Conservation (phyloP, 2,888 invertebrate genomes). For the Acheta domesticus region DNA sequence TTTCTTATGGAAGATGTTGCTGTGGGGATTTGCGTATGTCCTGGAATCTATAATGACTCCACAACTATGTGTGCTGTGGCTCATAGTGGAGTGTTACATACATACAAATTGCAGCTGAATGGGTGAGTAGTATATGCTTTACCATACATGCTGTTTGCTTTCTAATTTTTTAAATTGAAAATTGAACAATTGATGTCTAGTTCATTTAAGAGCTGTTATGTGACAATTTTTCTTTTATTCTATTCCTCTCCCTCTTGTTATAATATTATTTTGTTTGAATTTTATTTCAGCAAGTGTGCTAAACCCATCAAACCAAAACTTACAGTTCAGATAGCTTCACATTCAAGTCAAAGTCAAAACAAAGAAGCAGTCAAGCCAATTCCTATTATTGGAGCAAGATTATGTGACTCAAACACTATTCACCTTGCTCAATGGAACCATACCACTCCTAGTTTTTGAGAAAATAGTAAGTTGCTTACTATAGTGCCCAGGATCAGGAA, state of each 20-base stretch:
- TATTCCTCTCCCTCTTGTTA: not conserved
- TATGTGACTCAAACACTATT: conserved; percentile 46
- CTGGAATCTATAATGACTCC: conserved; percentile 22
- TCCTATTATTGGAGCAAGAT: conserved; percentile 52
- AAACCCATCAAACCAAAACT: conserved; percentile 64
- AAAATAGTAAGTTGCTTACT: conserved; percentile 49
- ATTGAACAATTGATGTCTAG: too few relatives aligned
- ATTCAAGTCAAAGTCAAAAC: conserved; percentile 51
- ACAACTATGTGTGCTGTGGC: conserved; percentile 55
- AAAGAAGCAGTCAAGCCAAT: conserved; percentile 54
- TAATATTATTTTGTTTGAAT: not conserved
- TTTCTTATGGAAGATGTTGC: conserved; percentile 70
- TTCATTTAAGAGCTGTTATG: too few relatives aligned
- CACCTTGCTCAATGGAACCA: conserved; percentile 57
- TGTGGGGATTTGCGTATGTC: conserved; percentile 46
- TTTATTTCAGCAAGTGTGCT: conserved; percentile 46
- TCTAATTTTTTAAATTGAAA: not conserved
- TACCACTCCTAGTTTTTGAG: conserved; percentile 57
- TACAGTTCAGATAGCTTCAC: conserved; percentile 56
- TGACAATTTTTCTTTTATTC: not conserved
- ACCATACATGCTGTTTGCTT: not conserved
- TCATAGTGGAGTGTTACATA: conserved; percentile 72
- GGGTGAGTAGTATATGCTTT: conserved; percentile 55
- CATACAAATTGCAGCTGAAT: conserved; percentile 73
- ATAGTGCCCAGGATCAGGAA: not conserved